phyloP scores from a whole-genome alignment of 2,888 invertebrate genomes.

The Tortrix viridana region DNA sequence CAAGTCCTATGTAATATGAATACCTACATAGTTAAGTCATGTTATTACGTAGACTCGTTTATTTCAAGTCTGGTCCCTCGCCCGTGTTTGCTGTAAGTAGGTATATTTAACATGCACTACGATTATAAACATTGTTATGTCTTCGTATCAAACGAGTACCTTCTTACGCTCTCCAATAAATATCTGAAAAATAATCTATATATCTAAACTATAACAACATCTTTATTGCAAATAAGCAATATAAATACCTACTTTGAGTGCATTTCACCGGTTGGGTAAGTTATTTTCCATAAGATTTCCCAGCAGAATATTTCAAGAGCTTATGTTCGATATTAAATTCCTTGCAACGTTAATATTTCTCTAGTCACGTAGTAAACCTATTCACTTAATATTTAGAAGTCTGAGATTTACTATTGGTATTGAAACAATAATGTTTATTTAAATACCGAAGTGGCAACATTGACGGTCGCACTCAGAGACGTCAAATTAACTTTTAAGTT shows the following conservation, averaged over 20 bases:
- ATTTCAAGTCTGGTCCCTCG: too few species aligned
- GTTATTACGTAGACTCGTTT: too few species aligned
- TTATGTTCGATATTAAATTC: constrained; percentile 75
- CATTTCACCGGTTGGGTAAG: constrained; percentile 45
- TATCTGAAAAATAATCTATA: not conserved
- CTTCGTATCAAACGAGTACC: too few species aligned
- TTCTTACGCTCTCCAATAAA: too few species aligned
- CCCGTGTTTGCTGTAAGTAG: too few species aligned
- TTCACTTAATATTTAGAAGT: constrained; percentile 22
- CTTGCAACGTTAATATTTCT: constrained; percentile 42
- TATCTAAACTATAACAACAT: not conserved
- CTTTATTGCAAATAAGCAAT: constrained; percentile 25
- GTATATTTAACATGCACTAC: too few species aligned
- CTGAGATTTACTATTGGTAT: constrained; percentile 2
- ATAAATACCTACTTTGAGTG: constrained; percentile 33
- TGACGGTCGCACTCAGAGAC: too few species aligned
- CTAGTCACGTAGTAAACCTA: constrained; percentile 22
- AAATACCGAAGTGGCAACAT: too few species aligned
- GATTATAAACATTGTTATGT: too few species aligned
- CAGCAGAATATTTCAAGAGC: constrained; percentile 66
- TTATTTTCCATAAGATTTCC: constrained; percentile 60
- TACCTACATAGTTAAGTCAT: too few species aligned
- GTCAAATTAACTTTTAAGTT: too few species aligned
- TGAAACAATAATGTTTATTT: not conserved
- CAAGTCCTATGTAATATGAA: too few species aligned